A percentile compares a stretch with the other conserved stretches of the same genome.
Conservation (phyloP, 2,888 invertebrate genomes). For the Nephrocerus scutellatus region DNA sequence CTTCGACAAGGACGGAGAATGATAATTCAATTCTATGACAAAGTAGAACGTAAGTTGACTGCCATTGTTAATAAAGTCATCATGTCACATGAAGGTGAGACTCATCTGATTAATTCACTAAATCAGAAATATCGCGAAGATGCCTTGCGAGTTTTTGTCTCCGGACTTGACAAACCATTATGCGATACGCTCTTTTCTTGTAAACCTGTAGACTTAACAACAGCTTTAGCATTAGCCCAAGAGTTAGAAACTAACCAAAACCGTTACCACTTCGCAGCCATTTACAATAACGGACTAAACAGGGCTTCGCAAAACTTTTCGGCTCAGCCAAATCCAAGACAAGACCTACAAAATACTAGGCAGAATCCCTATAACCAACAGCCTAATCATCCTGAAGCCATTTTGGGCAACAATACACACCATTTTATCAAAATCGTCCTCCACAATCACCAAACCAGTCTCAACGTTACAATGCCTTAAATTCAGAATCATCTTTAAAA, state of each 20-base stretch:
- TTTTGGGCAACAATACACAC: too few species aligned
- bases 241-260: background rate
- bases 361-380: slow-evolving; percentile 1
- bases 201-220: slow-evolving; percentile 2
- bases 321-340: background rate
- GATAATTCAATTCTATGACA: slow-evolving; percentile 7
- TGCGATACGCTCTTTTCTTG: slow-evolving; percentile 7
- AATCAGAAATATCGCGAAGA: slow-evolving; percentile 11
- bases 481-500: too few species aligned
- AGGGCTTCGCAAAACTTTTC: too few species aligned
- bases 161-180: slow-evolving; percentile 5
- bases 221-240: slow-evolving; percentile 4
- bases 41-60: slow-evolving; percentile 5
- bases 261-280: too few species aligned
- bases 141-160: slow-evolving; percentile 9
- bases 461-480: too few species aligned
- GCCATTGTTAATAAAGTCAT: slow-evolving; percentile 7
- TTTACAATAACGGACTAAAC: slow-evolving; percentile 1
- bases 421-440: too few species aligned
- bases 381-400: too few species aligned
- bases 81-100: slow-evolving; percentile 4
- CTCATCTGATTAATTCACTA: background rate
- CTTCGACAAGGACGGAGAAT: slow-evolving; percentile 1
- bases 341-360: background rate
- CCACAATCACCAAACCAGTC: too few species aligned